These are phyloP conservation scores for Troides aeacus DNA, from an alignment of 2,888 invertebrate species.

Conservation along the genomic window DNA sequence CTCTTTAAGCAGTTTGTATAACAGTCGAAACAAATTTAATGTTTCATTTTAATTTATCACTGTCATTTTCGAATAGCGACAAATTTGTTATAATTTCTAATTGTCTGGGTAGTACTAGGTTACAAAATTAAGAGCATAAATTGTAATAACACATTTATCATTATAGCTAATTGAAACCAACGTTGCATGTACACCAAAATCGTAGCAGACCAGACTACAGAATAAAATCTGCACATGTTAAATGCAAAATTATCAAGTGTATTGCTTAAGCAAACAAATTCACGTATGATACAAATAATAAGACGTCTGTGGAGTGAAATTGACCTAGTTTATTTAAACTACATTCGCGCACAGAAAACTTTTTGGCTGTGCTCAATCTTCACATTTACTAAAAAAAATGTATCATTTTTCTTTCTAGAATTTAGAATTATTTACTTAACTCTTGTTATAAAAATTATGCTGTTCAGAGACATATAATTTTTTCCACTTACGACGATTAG, in stretches of 20 bases:
- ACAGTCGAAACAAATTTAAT: background rate
- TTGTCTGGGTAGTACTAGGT: no score
- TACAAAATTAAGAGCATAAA: no score
- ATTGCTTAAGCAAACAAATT: constrained; percentile 14
- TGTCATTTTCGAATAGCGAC: background rate
- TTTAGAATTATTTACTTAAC: no score
- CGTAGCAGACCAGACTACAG: no score
- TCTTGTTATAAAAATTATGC: no score
- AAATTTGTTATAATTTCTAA: no score
- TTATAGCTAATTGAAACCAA: no score
- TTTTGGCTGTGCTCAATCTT: constrained; percentile 9
- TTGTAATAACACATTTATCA: no score
- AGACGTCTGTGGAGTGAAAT: constrained; percentile 23
- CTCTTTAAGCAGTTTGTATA: constrained; percentile 18
- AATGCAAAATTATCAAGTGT: constrained; percentile 5
- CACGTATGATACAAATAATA: constrained; percentile 1
- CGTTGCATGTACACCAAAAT: no score
- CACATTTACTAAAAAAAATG: background rate
- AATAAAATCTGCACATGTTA: background rate
- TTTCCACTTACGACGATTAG: no score
- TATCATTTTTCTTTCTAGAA: background rate
- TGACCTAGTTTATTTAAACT: constrained; percentile 25
- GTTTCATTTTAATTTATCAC: constrained; percentile 1
- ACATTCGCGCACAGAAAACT: constrained; percentile 18
- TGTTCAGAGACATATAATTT: no score